Evolutionary conservation across 2,888 invertebrate genomes (phyloP).

Genomic region (Lochmaea crataegi): DNA sequence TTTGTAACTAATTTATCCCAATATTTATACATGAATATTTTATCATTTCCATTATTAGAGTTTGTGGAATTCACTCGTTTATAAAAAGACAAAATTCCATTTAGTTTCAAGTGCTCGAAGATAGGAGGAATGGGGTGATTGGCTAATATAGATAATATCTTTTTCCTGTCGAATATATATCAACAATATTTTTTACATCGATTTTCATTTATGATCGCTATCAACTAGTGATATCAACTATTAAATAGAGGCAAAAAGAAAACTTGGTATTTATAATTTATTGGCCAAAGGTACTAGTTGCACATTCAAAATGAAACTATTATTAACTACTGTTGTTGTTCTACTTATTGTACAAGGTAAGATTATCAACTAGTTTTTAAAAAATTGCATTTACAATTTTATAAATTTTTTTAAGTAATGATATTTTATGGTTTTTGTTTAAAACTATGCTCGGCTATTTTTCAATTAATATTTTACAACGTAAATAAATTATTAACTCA

Average conservation of each 20-base stretch:
- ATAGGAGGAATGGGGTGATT: constrained; percentile 7
- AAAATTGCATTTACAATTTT: background rate
- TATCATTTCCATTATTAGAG: background rate
- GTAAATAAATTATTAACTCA: too few species aligned
- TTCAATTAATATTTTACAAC: too few species aligned
- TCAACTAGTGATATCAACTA: background rate
- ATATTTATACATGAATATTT: too few species aligned
- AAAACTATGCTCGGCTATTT: too few species aligned
- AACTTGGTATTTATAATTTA: background rate
- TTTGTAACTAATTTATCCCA: too few species aligned
- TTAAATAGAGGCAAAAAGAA: background rate
- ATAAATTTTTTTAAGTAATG: too few species aligned
- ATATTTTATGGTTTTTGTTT: too few species aligned
- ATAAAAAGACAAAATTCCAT: background rate
- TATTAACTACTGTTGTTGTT: background rate
- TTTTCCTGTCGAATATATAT: constrained; percentile 1
- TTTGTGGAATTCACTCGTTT: background rate
- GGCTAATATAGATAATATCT: constrained; percentile 6
- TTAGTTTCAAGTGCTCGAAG: background rate
- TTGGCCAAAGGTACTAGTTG: background rate
- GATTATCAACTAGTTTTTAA: background rate
- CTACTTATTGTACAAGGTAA: constrained; percentile 8
- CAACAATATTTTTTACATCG: background rate
- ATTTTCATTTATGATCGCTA: constrained; percentile 9
- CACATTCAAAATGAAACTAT: background rate